Evolutionary conservation across 1,140 invertebrate genomes (phyloP).

Genomic region (Cyrtorhinus lividipennis): DNA sequence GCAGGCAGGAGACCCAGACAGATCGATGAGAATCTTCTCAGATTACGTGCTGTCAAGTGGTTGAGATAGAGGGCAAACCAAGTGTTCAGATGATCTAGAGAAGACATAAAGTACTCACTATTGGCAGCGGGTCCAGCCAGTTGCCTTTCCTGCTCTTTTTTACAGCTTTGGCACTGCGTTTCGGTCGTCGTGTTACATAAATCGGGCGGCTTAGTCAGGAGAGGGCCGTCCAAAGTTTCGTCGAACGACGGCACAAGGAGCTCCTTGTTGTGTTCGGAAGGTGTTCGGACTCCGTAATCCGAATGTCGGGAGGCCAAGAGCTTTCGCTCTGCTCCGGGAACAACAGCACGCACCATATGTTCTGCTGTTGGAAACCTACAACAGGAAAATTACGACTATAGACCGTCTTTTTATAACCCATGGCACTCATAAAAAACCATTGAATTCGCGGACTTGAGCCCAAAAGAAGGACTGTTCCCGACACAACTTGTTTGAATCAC

Average conservation of each 20-base stretch:
- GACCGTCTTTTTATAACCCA: no score
- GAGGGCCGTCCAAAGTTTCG: constrained; percentile 8
- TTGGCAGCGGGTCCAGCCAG: constrained; percentile 1
- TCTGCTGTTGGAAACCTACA: constrained; percentile 42
- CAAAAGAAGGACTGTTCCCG: no score
- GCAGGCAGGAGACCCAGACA: no score
- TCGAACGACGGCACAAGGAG: constrained; percentile 11
- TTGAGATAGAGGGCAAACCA: no score
- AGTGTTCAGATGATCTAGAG: no score
- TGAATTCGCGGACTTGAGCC: no score
- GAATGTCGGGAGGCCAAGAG: constrained; percentile 30
- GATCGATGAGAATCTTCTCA: no score
- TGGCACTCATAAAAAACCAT: no score
- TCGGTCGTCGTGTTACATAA: constrained; percentile 1
- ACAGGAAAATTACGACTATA: background rate
- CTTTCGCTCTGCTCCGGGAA: constrained; percentile 44
- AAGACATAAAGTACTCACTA: background rate
- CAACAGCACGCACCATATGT: constrained; percentile 48
- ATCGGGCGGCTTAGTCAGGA: constrained; percentile 13
- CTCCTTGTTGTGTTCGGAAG: constrained; percentile 14
- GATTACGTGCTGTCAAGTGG: no score
- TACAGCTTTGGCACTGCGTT: constrained; percentile 14
- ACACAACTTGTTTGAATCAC: no score
- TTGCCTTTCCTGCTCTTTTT: constrained; percentile 16
- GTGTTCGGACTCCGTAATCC: constrained; percentile 31